Base-by-base conservation (phyloP, 2,113 vertebrate genomes). In the Carassius auratus region DNA sequence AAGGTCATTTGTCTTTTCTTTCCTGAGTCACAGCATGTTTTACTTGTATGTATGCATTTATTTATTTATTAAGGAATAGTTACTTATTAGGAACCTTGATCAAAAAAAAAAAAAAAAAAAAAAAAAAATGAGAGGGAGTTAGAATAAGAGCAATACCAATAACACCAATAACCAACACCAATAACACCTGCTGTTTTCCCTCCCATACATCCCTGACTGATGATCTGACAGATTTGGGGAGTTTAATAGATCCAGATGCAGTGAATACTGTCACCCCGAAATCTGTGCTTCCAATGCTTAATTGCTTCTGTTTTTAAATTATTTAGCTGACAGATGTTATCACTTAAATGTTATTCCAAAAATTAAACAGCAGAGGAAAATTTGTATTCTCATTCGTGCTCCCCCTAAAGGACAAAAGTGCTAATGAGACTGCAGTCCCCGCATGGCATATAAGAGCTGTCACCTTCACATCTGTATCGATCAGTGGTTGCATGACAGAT, bases 321-420 rank as follows among this genome's bases (percentile, higher is more conserved):
- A 88, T 87, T 88, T 76, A 57, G 50, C 66, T 77, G 89, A 88
- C 86, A 85, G 73, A 86, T 84, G 85, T 87, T 87, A 81, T 86
- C 84, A 86, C 84, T 87, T 90, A 73, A 90, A 81, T 68, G 62
- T 86, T 77, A 73, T 85, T 75, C 71, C 81, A 81, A 26, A 45
- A 61, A 66, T 75, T 75, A 62, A 87, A 76, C 57, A 64, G 75
- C 26, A 66, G 33, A 30, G 23, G 59, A 82, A 14, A 45, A 73
- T 79, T 76, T 76, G n/a, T 23, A 69, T 57, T 71, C 66, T 74
- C 12, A 10, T 74, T 52, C 9, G 19, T 73, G 74, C 69, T 55
- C 79, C 55, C 61, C 78, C 45, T 81, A 33, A 86, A 80, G 62
- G 57, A 76, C 36, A 66, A 80, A 59, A 36, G 45, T 30, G 0